phyloP scores from a whole-genome alignment of 2,797 vertebrate species.

The Hippoglossus hippoglossus region DNA sequence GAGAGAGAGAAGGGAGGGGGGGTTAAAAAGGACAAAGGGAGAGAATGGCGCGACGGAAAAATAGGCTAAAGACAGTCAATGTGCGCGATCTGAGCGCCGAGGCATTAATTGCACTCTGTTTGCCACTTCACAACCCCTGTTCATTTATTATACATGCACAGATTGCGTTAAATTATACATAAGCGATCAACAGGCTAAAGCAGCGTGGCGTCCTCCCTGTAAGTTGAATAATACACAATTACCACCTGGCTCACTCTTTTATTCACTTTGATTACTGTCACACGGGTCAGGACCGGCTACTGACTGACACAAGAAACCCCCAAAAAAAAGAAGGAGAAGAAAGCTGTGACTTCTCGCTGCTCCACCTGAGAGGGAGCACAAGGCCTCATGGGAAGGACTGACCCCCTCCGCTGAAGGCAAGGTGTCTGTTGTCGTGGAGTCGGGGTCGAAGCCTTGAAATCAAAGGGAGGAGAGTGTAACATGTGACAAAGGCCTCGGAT shows the following conservation, averaged over 20 bases:
- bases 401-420: conserved; percentile 8
- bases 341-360: conserved; percentile 30
- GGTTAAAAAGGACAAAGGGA: conserved; percentile 50
- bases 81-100: conserved; percentile 36
- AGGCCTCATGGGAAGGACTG: conserved; percentile 49
- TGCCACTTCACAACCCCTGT: conserved; percentile 55
- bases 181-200: conserved; percentile 75
- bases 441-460: conserved; percentile 30
- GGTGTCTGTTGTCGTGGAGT: conserved; percentile 12
- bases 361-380: conserved; percentile 29
- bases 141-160: conserved; percentile 78
- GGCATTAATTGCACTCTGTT: conserved; percentile 73
- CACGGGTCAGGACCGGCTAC: conserved; percentile 51
- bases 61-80: conserved; percentile 71
- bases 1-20: conserved; percentile 1
- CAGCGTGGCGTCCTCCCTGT: conserved; percentile 53
- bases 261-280: conserved; percentile 74
- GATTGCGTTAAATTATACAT: conserved; percentile 77
- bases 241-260: conserved; percentile 62
- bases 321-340: not conserved
- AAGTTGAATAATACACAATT: conserved; percentile 78
- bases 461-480: conserved; percentile 26
- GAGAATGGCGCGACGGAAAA: conserved; percentile 52
- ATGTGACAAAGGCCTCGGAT: not conserved
- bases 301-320: conserved; percentile 53